Conservation (phyloP, 1,140 invertebrate genomes). For the Trachymyrmex septentrionalis region DNA sequence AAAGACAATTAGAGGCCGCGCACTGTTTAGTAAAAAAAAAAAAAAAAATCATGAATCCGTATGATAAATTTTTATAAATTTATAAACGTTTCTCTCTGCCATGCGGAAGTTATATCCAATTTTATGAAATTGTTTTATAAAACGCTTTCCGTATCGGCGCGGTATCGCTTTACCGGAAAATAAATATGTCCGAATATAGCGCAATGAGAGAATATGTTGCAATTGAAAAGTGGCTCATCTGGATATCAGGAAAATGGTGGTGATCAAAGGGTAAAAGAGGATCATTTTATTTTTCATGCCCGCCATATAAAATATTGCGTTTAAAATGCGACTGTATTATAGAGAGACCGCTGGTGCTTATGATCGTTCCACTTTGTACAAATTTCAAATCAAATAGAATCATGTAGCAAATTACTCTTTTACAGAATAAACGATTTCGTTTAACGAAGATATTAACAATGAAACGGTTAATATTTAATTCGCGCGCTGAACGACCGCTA, state of each 20-base stretch:
- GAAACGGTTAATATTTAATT: constrained; percentile 13
- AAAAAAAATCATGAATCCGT: neutral
- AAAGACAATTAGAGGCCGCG: neutral
- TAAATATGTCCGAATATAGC: constrained; percentile 37
- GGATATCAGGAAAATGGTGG: neutral
- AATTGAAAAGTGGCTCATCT: constrained; percentile 39
- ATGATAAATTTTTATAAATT: constrained; percentile 12
- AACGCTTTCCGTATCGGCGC: neutral
- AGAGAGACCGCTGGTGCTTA: neutral
- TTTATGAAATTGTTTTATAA: constrained; percentile 34
- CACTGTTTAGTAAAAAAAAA: constrained; percentile 9
- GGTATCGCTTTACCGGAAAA: constrained; percentile 25
- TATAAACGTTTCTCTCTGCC: constrained; percentile 12
- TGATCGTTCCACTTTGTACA: constrained; percentile 39
- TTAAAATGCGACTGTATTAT: constrained; percentile 36
- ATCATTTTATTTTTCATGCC: constrained; percentile 44
- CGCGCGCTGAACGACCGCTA: neutral
- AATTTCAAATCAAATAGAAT: constrained; percentile 51
- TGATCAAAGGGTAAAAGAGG: constrained; percentile 42
- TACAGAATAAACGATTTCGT: constrained; percentile 30
- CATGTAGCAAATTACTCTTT: constrained; percentile 7
- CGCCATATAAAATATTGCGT: constrained; percentile 22
- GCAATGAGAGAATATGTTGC: constrained; percentile 34
- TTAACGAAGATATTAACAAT: constrained; percentile 7
- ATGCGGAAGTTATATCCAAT: neutral